Percentiles rank a stretch among this genome's conserved stretches.
These are phyloP conservation scores for Euwallacea fornicatus DNA, from an alignment of 1,140 invertebrate genomes.

Conservation along the genomic window DNA sequence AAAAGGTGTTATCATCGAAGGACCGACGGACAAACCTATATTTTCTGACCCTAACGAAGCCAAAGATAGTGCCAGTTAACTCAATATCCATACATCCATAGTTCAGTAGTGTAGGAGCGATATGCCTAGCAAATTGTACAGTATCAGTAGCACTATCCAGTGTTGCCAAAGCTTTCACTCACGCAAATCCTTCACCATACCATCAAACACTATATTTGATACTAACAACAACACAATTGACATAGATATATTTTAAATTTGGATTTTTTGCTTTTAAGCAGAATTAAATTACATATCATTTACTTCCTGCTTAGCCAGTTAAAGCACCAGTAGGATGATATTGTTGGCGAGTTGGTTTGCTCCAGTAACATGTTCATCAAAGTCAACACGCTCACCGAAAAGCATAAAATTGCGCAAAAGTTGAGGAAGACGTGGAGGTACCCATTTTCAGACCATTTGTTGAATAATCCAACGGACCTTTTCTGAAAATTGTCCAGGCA, in stretches of 20 bases:
- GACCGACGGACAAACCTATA: constrained; percentile 50
- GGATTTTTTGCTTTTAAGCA: too few relatives aligned
- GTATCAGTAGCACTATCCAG: too few relatives aligned
- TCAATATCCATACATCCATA: too few relatives aligned
- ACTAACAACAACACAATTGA: too few relatives aligned
- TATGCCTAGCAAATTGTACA: too few relatives aligned
- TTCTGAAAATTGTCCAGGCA: constrained; percentile 38
- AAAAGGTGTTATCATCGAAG: constrained; percentile 56
- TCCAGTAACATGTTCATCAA: constrained; percentile 48
- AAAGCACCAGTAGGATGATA: constrained; percentile 35
- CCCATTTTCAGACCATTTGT: constrained; percentile 40
- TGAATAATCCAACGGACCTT: constrained; percentile 39
- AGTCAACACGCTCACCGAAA: constrained; percentile 47
- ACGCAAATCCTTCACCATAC: too few relatives aligned
- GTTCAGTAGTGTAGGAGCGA: too few relatives aligned
- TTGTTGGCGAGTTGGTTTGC: constrained; percentile 40
- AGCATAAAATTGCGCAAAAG: constrained; percentile 49
- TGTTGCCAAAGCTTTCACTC: too few relatives aligned
- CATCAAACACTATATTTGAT: too few relatives aligned
- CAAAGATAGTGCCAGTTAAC: constrained; percentile 18
- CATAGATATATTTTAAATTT: too few relatives aligned
- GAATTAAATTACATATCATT: not conserved
- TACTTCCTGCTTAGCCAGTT: constrained; percentile 11
- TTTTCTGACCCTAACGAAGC: constrained; percentile 47
- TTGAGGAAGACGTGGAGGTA: constrained; percentile 37